Conservation (phyloP, 2,888 invertebrate genomes). For the Capitulum mitella region DNA sequence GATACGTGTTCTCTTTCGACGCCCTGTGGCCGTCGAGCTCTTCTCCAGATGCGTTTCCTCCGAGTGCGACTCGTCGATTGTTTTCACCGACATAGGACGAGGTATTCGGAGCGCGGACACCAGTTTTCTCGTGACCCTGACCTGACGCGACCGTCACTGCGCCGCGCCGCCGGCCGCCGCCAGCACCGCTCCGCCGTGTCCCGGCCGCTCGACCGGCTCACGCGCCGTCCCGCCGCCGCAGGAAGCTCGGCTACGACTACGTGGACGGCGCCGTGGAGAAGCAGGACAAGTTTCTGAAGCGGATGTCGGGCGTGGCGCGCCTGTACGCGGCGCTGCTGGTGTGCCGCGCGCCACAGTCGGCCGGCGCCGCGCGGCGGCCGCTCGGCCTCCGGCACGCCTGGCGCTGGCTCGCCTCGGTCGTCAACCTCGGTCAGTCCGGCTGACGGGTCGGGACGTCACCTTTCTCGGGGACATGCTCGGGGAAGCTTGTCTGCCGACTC, state of each 20-base stretch:
- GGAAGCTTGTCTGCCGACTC: neutral
- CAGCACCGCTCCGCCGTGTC: neutral
- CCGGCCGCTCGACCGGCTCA: neutral
- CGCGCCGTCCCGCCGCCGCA: conserved; percentile 39
- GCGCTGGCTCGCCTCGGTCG: conserved; percentile 69
- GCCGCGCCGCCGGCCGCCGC: too few species aligned
- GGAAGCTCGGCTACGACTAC: conserved; percentile 50
- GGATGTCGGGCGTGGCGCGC: conserved; percentile 75
- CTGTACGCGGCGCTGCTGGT: conserved; percentile 73
- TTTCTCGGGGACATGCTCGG: neutral
- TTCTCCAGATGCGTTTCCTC: too few species aligned
- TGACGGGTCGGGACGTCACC: neutral
- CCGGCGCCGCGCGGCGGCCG: conserved; percentile 53
- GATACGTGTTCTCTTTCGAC: too few species aligned
- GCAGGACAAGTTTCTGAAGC: conserved; percentile 72
- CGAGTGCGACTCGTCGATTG: too few species aligned
- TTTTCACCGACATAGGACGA: too few species aligned
- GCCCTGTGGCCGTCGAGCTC: too few species aligned
- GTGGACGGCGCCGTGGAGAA: conserved; percentile 66
- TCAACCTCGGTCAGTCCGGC: neutral
- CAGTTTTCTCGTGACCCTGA: too few species aligned
- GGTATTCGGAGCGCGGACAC: too few species aligned
- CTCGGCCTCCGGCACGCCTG: conserved; percentile 64
- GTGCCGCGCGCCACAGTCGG: conserved; percentile 55
- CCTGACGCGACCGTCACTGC: too few species aligned